A percentile compares a stretch with the other conserved stretches of the same genome.
Evolutionary conservation across 2,113 vertebrate species (phyloP).

Genomic region (Prinia subflava): DNA sequence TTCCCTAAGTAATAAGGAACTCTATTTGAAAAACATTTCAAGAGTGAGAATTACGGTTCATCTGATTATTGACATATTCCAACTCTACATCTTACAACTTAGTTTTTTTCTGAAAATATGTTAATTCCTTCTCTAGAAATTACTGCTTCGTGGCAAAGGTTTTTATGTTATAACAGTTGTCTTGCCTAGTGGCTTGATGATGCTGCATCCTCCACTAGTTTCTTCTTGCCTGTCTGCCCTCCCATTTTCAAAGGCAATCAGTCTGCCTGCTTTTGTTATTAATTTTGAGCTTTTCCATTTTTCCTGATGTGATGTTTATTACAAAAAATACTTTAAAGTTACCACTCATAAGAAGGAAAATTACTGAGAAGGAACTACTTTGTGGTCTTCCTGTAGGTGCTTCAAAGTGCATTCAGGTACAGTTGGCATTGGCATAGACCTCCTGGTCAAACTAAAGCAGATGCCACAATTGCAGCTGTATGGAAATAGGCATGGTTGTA

Average conservation of each 20-base stretch:
- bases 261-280: slow-evolving; percentile 17
- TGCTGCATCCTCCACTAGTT: not conserved
- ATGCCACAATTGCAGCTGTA: not conserved
- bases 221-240: not conserved
- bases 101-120: not conserved
- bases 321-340: slow-evolving; percentile 29
- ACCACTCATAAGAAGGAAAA: slow-evolving; percentile 40
- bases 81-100: not conserved
- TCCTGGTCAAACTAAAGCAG: slow-evolving; percentile 22
- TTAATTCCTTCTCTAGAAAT: not conserved
- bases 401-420: slow-evolving; percentile 1
- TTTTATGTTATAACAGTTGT: not conserved
- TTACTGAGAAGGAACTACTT: slow-evolving; percentile 7
- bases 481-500: not conserved
- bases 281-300: slow-evolving; percentile 32
- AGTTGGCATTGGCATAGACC: not conserved
- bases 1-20: not conserved
- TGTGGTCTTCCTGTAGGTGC: slow-evolving; percentile 14
- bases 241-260: not conserved
- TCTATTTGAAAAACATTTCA: not conserved
- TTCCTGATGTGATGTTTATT: slow-evolving; percentile 14
- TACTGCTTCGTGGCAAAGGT: not conserved
- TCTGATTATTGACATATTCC: not conserved
- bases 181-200: not conserved
- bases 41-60: not conserved